Evolutionary conservation across 2,888 invertebrate genomes (phyloP), one percentile per base, ranked within the genome.

Genomic region (Tanytarsus gracilentus): DNA sequence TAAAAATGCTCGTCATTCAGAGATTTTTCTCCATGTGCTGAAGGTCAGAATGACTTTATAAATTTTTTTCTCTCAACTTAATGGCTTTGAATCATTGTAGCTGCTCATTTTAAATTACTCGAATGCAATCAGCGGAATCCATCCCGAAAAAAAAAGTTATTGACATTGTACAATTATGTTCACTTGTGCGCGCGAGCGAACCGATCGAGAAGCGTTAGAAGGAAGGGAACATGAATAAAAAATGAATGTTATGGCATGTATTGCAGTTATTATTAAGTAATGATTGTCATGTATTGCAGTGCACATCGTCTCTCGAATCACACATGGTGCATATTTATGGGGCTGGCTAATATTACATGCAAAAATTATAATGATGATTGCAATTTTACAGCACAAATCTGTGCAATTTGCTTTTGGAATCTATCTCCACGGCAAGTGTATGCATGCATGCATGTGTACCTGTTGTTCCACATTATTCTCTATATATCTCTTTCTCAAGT

Each of bases 41-140:
- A 44, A 44, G 44, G 44, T 44, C 23, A 44, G 18, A 44, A 44
- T 44, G 44, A 44, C 44, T 44, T 44, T 44, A 18, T 21, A 44
- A 16, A 44, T 44, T 44, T 16, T 44, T 3, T 11, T 23, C 3
- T 23, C 23, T 44, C 6, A 11, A 11, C 33, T 11, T 33, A 11
- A 11, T n/a, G 33, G 33, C 33, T 33, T 33, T n/a, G 21, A n/a
- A n/a, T 23, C 44, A 33, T 33, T 33, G 21, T 23, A 44, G 18
- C 23, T 44, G 44, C 44, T n/a, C n/a, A n/a, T n/a, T n/a, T n/a
- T n/a, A n/a, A n/a, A n/a, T n/a, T n/a, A n/a, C n/a, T n/a, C n/a
- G n/a, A n/a, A n/a, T n/a, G n/a, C n/a, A n/a, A n/a, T n/a, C n/a
- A n/a, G n/a, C n/a, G n/a, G n/a, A n/a, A n/a, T n/a, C n/a, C n/a